A percentile compares a stretch with the other conserved stretches of the same genome.
These are phyloP conservation scores for Timema podura DNA, from an alignment of 2,888 invertebrate species.

Conservation along the genomic window DNA sequence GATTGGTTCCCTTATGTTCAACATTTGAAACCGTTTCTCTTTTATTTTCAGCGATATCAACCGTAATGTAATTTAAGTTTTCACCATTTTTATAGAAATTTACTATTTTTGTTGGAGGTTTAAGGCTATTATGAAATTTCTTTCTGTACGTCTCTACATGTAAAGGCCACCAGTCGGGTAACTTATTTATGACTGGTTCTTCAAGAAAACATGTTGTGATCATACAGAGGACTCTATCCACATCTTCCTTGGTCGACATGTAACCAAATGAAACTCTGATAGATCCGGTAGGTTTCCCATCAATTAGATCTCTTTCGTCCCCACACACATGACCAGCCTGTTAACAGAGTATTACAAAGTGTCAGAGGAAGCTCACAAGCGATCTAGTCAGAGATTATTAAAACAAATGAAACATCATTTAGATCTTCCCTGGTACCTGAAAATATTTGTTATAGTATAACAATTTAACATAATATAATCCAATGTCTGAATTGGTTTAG, in stretches of 20 bases:
- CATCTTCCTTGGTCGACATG: conserved; percentile 72
- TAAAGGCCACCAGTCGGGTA: conserved; percentile 40
- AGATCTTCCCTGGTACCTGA: neutral
- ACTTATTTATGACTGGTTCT: conserved; percentile 44
- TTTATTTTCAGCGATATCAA: neutral
- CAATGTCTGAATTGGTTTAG: no score
- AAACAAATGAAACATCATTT: neutral
- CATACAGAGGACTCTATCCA: conserved; percentile 66
- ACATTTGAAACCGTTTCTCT: neutral
- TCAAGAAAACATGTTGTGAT: conserved; percentile 70
- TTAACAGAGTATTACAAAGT: conserved; percentile 28
- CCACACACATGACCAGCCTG: conserved; percentile 87
- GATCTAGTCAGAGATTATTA: neutral
- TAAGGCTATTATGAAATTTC: conserved; percentile 11
- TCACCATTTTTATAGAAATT: no score
- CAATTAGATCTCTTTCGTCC: conserved; percentile 77
- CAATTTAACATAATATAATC: no score
- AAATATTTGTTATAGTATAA: no score
- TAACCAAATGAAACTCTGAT: conserved; percentile 90
- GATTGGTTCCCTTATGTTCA: conserved; percentile 35
- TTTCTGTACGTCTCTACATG: conserved; percentile 20
- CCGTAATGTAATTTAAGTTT: no score
- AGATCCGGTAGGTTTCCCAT: conserved; percentile 88
- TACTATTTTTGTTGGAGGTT: no score
- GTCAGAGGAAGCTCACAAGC: conserved; percentile 17